Base-by-base conservation (phyloP, 2,113 vertebrate genomes). In the Stigmatopora argus region DNA sequence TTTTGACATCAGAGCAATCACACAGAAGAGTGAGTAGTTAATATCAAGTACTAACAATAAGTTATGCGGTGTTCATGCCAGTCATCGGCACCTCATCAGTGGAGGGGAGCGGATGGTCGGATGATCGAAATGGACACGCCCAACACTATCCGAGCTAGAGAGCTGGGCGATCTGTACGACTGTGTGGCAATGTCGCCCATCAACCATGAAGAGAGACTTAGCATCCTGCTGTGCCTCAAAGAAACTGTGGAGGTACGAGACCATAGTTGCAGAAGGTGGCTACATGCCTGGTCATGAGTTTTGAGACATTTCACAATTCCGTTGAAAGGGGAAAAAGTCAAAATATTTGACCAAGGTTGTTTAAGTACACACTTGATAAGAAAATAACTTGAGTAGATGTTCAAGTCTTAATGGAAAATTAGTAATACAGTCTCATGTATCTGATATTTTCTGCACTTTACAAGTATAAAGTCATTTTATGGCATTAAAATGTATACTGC, bases 131-230 rank as follows among this genome's bases (percentile, higher is more conserved):
- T 96, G 92, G 93, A 96, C 75, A 98, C 89, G 1, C 86, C 72
- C n/a, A 77, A 81, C 78, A 94, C 87, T 0, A 75, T 96, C 66
- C 87, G 90, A 71, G 94, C 93, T 74, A 90, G 87, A 83, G 92
- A 94, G 61, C 89, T 98, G 1, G 69, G 88, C 45, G 93, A 92
- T 64, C 92, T 96, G 64, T 99, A 97, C 77, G 58, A 45, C 46
- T 89, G 87, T 68, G 73, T 95, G 63, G 88, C 61, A 53, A 72
- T 77, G 70, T 74, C 62, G 53, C 58, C 79, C 34, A 48, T 89
- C 53, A 89, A 81, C 70, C 84, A 82, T 52, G 92, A 94, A 58
- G 90, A 95, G 80, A 87, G 95, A 4, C 62, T 77, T 15, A 86
- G 92, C 18, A 69, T 90, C 31, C 91, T 98, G 3, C 66, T 91